Conservation (phyloP, 2,797 vertebrate genomes). For the Scolopax bukidnonensis region DNA sequence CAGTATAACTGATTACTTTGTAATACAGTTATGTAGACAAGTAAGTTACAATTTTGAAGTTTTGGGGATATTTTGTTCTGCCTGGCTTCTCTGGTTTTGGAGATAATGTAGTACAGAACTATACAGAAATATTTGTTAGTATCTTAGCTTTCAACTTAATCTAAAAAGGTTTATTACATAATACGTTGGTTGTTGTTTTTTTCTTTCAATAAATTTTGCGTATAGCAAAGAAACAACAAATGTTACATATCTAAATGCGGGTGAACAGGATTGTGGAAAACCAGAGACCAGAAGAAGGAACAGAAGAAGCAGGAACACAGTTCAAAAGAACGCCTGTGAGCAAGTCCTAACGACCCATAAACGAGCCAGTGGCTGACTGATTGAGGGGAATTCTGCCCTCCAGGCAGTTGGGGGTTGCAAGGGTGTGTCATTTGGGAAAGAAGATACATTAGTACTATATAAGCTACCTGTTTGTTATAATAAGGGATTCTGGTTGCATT, state of each 20-base stretch:
- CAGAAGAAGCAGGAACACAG: no score
- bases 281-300: no score
- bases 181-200: neutral
- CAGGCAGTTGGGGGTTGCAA: no score
- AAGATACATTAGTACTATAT: no score
- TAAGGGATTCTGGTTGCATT: no score
- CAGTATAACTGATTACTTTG: slow-evolving; percentile 32
- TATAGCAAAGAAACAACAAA: neutral
- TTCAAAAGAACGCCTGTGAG: no score
- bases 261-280: no score
- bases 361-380: no score
- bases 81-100: neutral
- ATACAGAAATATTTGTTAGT: neutral
- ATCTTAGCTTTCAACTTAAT: neutral
- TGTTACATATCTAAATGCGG: neutral
- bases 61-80: slow-evolving; percentile 48
- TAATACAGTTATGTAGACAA: slow-evolving; percentile 8
- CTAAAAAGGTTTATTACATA: neutral
- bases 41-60: slow-evolving; percentile 24
- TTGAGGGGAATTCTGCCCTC: no score
- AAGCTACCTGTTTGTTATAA: no score
- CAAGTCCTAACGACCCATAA: no score
- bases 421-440: no score
- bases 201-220: neutral
- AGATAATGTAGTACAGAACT: neutral